Evolutionary conservation across 2,888 invertebrate genomes (phyloP).

Genomic region (Drosophila pegasa): DNA sequence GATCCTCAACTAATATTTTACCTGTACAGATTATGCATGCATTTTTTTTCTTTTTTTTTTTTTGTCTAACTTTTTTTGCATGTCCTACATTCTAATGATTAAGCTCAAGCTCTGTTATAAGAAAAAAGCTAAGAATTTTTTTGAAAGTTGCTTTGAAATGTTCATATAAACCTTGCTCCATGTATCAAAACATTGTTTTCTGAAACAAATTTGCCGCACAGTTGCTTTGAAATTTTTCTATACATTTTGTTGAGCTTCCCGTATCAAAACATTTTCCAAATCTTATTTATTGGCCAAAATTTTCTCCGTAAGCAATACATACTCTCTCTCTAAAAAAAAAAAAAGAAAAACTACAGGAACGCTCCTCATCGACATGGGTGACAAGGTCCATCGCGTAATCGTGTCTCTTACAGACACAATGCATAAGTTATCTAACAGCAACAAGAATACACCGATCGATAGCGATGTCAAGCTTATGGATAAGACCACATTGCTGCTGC

Average conservation of each 20-base stretch:
- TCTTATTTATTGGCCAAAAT: slow-evolving; percentile 21
- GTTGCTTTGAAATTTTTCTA: not conserved
- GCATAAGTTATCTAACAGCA: slow-evolving; percentile 20
- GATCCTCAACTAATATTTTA: not conserved
- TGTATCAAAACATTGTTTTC: no score
- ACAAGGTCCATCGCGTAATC: slow-evolving; percentile 58
- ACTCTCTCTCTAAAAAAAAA: slow-evolving; percentile 5
- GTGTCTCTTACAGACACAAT: slow-evolving; percentile 56
- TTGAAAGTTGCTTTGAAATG: no score
- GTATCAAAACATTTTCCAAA: not conserved
- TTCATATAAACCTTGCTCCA: no score
- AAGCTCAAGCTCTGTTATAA: not conserved
- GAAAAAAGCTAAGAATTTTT: no score
- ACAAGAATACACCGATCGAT: slow-evolving; percentile 24
- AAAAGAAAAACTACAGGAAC: not conserved
- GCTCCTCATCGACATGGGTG: slow-evolving; percentile 29
- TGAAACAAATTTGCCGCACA: no score
- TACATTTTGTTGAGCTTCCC: not conserved
- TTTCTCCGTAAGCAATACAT: slow-evolving; percentile 10
- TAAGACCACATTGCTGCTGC: slow-evolving; percentile 48
- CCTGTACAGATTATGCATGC: not conserved
- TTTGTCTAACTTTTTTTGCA: not conserved
- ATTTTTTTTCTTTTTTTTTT: not conserved
- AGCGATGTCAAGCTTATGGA: slow-evolving; percentile 56
- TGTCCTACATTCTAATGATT: not conserved